A percentile compares a stretch with the other conserved stretches of the same genome.
These are phyloP conservation scores for Agrotis segetum DNA, from an alignment of 2,888 invertebrate genomes.

Conservation along the genomic window DNA sequence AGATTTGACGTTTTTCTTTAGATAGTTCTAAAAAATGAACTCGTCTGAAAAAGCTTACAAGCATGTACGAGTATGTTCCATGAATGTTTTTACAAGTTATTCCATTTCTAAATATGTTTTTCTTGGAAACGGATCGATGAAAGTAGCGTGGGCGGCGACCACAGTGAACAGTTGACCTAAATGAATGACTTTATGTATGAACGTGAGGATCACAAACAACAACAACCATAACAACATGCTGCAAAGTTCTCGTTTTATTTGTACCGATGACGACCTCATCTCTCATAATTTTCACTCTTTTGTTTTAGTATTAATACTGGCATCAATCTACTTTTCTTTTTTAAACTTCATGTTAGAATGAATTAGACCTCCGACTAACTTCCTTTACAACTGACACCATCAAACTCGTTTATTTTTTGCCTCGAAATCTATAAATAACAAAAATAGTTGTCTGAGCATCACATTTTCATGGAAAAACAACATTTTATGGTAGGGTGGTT, in stretches of 20 bases:
- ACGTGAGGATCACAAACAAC: slow-evolving; percentile 38
- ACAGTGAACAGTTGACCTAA: slow-evolving; percentile 33
- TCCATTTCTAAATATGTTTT: slow-evolving; percentile 32
- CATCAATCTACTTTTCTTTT: background rate
- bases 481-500: slow-evolving; percentile 50
- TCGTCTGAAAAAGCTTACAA: slow-evolving; percentile 18
- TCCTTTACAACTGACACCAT: background rate
- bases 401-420: background rate
- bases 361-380: too few relatives aligned
- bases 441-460: background rate
- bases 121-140: slow-evolving; percentile 50
- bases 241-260: background rate
- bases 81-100: slow-evolving; percentile 20
- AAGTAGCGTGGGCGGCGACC: slow-evolving; percentile 26
- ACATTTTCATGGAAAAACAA: slow-evolving; percentile 36
- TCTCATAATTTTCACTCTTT: background rate
- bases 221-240: slow-evolving; percentile 18
- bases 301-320: background rate
- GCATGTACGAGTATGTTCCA: slow-evolving; percentile 1
- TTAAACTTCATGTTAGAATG: too few relatives aligned
- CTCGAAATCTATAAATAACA: background rate
- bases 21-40: slow-evolving; percentile 10
- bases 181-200: slow-evolving; percentile 41
- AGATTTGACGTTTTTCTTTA: slow-evolving; percentile 3
- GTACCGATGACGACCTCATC: background rate